These are phyloP conservation scores for Montipora sp. DNA, from an alignment of 64 coral and sea anemone species.

Conservation along the genomic window DNA sequence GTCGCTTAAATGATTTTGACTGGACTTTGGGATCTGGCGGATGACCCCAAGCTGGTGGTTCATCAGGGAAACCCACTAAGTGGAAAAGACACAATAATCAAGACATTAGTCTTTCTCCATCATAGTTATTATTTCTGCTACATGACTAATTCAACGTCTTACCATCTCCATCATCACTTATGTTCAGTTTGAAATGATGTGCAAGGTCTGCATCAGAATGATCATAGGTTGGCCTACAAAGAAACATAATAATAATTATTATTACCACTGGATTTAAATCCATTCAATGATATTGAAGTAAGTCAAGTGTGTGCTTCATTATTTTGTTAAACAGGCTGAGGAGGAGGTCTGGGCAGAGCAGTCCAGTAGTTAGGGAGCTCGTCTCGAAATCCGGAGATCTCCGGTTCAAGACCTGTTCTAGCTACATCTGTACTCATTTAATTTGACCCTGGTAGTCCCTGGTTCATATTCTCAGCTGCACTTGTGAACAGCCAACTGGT, in stretches of 20 bases:
- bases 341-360: too few relatives aligned
- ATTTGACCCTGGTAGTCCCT: too few relatives aligned
- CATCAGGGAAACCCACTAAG: constrained; percentile 76
- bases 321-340: too few relatives aligned
- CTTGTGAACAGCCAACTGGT: too few relatives aligned
- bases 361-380: too few relatives aligned
- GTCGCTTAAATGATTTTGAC: constrained; percentile 89
- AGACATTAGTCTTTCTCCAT: background rate
- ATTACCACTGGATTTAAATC: too few relatives aligned
- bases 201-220: constrained; percentile 65
- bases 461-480: too few relatives aligned
- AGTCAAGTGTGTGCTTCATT: too few relatives aligned
- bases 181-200: constrained; percentile 80
- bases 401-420: too few relatives aligned
- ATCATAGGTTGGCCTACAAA: background rate
- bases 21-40: constrained; percentile 94
- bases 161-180: constrained; percentile 97
- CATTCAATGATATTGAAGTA: too few relatives aligned
- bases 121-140: background rate
- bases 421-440: too few relatives aligned
- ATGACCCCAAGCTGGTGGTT: constrained; percentile 78
- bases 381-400: too few relatives aligned
- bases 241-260: background rate
- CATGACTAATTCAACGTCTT: background rate
- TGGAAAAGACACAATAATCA: background rate